A percentile compares a stretch with the other conserved stretches of the same genome.
These are phyloP conservation scores for Hippocampus abdominalis DNA, from an alignment of 2,113 vertebrate genomes.

Conservation along the genomic window DNA sequence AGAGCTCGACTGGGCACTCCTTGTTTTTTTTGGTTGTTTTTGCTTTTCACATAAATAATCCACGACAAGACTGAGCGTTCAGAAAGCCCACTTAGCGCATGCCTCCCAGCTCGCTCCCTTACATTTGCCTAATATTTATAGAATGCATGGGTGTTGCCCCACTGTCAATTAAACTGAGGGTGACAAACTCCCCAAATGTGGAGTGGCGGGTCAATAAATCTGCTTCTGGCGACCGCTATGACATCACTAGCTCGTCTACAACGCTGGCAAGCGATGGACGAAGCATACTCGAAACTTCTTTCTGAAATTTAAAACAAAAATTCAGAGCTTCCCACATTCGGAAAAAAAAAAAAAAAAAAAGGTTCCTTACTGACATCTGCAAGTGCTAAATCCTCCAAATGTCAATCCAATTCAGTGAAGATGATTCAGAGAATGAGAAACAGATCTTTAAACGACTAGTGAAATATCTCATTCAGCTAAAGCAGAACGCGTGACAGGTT, in stretches of 20 bases:
- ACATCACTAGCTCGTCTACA: constrained; percentile 61
- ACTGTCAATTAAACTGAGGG: constrained; percentile 62
- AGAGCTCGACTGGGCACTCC: constrained; percentile 68
- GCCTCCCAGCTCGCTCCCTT: constrained; percentile 63
- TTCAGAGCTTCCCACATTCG: constrained; percentile 38
- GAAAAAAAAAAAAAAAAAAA: constrained; percentile 41
- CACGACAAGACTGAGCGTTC: constrained; percentile 63
- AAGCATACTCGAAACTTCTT: constrained; percentile 51
- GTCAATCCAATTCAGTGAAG: constrained; percentile 41
- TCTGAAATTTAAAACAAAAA: constrained; percentile 56
- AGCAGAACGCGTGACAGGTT: constrained; percentile 43
- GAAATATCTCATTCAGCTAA: constrained; percentile 29
- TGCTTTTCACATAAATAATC: constrained; percentile 72
- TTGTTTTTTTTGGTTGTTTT: constrained; percentile 62
- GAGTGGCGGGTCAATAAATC: constrained; percentile 63
- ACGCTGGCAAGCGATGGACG: constrained; percentile 51
- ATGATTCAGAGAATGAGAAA: constrained; percentile 47
- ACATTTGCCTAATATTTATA: constrained; percentile 67
- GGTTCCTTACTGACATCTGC: constrained; percentile 51
- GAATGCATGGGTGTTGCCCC: constrained; percentile 65
- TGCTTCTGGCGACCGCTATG: constrained; percentile 61
- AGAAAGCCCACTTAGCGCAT: constrained; percentile 59
- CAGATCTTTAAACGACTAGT: constrained; percentile 38
- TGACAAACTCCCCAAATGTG: constrained; percentile 66
- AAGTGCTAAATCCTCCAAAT: constrained; percentile 41